phyloP scores from a whole-genome alignment of 2,113 vertebrate species.

The Ellobius talpinus region DNA sequence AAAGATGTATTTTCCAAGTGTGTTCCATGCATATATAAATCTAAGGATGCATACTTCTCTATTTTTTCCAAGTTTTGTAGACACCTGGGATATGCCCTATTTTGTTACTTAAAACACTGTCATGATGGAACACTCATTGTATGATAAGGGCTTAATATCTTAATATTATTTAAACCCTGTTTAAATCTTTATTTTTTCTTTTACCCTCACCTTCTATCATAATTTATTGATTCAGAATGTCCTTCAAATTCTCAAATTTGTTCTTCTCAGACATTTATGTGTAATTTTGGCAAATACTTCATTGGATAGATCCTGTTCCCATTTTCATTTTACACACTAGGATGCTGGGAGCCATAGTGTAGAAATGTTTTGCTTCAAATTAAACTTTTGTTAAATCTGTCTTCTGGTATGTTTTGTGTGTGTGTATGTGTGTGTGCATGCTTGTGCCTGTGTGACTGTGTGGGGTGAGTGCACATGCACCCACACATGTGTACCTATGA shows the following conservation, averaged over 20 bases:
- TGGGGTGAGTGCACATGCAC: too few relatives aligned
- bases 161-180: not conserved
- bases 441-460: not conserved
- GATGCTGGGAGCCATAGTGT: not conserved
- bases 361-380: not conserved
- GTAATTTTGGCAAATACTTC: not conserved
- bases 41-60: not conserved
- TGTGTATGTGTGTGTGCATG: not conserved
- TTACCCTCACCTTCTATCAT: not conserved
- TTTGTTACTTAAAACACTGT: not conserved
- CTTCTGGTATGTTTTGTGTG: not conserved
- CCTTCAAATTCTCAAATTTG: not conserved
- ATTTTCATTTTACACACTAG: not conserved
- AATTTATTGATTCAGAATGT: not conserved
- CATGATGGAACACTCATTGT: not conserved
- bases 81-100: not conserved
- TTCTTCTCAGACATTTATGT: not conserved
- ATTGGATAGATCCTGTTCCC: not conserved
- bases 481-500: accelerated
- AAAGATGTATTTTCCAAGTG: not conserved
- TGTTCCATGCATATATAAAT: not conserved
- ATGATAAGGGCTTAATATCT: not conserved
- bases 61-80: not conserved
- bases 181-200: not conserved
- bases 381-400: not conserved